Evolutionary conservation across 2,888 invertebrate genomes (phyloP).

Genomic region (Lepidochrysops patricia): DNA sequence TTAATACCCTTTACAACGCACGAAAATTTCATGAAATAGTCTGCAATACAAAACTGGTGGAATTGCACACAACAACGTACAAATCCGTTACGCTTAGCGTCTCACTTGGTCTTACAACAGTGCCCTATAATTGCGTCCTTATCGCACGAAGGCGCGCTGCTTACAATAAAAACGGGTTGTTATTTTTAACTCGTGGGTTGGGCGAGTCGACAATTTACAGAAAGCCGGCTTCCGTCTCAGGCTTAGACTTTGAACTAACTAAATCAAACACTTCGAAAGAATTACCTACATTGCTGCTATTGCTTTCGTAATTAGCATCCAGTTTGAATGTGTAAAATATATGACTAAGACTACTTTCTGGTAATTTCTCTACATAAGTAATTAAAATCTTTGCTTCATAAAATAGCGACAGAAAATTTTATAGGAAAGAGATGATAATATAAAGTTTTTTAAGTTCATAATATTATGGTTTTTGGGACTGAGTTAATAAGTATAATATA

Average conservation of each 20-base stretch:
- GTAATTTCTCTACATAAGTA: too few relatives aligned
- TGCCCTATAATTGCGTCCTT: conserved; percentile 55
- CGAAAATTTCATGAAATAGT: conserved; percentile 32
- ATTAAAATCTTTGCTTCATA: too few relatives aligned
- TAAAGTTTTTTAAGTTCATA: too few relatives aligned
- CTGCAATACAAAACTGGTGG: conserved; percentile 46
- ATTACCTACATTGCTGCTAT: neutral
- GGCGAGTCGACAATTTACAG: conserved; percentile 54
- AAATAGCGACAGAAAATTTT: too few relatives aligned
- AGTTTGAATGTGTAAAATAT: neutral
- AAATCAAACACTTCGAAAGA: conserved; percentile 31
- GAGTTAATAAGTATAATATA: too few relatives aligned
- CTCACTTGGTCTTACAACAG: conserved; percentile 47
- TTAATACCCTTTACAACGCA: conserved; percentile 13
- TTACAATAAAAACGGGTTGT: conserved; percentile 70
- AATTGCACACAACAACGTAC: conserved; percentile 60
- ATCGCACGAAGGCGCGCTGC: conserved; percentile 55
- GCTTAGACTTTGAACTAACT: conserved; percentile 34
- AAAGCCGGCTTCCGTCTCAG: conserved; percentile 61
- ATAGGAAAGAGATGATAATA: too few relatives aligned
- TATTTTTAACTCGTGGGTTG: conserved; percentile 69
- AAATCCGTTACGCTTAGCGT: conserved; percentile 60
- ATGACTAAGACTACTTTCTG: too few relatives aligned
- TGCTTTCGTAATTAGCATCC: neutral
- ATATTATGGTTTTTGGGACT: too few relatives aligned